Conservation (phyloP, 2,113 vertebrate genomes). For the Phyllostomus discolor region DNA sequence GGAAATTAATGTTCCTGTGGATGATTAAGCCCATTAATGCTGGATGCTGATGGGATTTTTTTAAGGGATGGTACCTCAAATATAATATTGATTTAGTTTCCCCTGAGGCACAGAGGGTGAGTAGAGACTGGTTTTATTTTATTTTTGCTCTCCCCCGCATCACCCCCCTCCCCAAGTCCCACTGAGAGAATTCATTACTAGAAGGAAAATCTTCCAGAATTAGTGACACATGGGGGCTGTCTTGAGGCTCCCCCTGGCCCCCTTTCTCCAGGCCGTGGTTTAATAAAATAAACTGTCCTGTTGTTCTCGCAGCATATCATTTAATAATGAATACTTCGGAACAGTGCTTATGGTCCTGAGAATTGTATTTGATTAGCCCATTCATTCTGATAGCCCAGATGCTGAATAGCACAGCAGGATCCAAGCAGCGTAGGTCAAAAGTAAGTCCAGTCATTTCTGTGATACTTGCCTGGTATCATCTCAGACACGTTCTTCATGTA, state of each 20-base stretch:
- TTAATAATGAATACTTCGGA: slow-evolving; percentile 45
- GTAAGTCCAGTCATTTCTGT: slow-evolving; percentile 60
- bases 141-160: neutral
- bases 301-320: slow-evolving; percentile 24
- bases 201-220: slow-evolving; percentile 29
- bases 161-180: neutral
- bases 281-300: slow-evolving; percentile 16
- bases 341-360: neutral
- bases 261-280: neutral
- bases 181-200: slow-evolving; percentile 33
- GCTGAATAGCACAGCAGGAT: slow-evolving; percentile 51
- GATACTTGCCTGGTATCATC: slow-evolving; percentile 17
- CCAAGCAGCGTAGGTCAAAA: slow-evolving; percentile 47
- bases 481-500: slow-evolving; percentile 46
- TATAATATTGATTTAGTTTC: slow-evolving; percentile 40
- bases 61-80: slow-evolving; percentile 40
- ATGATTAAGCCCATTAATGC: neutral
- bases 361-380: neutral
- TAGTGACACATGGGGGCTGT: slow-evolving; percentile 19
- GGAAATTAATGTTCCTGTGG: slow-evolving; percentile 13
- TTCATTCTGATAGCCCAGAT: slow-evolving; percentile 4
- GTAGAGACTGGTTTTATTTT: slow-evolving; percentile 32
- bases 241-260: neutral
- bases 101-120: neutral
- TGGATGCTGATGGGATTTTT: neutral